phyloP scores from a whole-genome alignment of 2,797 vertebrate species.

The Cossypha polioptera region DNA sequence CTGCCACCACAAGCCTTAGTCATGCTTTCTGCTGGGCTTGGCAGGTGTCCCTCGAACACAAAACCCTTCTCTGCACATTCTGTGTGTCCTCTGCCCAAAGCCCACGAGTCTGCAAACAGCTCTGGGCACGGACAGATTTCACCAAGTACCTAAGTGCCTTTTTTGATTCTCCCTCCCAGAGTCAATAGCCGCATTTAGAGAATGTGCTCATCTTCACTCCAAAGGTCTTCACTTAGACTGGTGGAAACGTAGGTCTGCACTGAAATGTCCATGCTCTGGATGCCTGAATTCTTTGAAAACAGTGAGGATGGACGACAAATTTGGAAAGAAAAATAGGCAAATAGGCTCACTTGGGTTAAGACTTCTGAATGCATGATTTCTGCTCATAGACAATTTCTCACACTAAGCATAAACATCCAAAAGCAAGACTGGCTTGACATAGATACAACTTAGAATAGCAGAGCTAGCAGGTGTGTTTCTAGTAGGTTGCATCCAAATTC shows the following conservation, averaged over 20 bases:
- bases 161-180: background rate
- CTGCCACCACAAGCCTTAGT: background rate
- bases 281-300: background rate
- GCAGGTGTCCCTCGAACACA: background rate
- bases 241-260: background rate
- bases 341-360: background rate
- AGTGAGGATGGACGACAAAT: background rate
- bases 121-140: background rate
- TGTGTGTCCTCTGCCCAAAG: background rate
- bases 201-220: background rate
- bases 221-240: background rate
- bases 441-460: background rate
- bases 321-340: background rate
- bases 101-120: fast-evolving
- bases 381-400: background rate
- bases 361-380: background rate
- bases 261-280: background rate
- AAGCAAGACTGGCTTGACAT: constrained; percentile 7
- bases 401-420: background rate
- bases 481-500: constrained; percentile 21
- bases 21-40: background rate
- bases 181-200: background rate
- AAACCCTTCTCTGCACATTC: background rate
- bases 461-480: background rate
- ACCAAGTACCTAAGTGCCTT: fast-evolving